These are phyloP conservation scores for Synergus itoensis DNA, from an alignment of 2,888 invertebrate species.

Conservation along the genomic window DNA sequence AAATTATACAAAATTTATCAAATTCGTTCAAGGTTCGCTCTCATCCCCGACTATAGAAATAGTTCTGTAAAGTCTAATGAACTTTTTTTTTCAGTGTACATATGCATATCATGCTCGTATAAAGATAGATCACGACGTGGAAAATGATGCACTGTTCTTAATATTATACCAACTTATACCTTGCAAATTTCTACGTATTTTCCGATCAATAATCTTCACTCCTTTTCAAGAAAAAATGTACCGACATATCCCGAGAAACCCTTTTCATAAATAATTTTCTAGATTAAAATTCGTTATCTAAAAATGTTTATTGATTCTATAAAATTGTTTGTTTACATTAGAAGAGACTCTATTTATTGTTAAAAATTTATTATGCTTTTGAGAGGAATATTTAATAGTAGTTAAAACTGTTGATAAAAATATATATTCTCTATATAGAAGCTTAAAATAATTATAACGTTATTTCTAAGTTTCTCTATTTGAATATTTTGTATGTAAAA, in stretches of 20 bases:
- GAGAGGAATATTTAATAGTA: background rate
- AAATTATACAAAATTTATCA: no score
- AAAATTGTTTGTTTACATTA: background rate
- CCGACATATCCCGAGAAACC: background rate
- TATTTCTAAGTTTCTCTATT: background rate
- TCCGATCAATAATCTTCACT: background rate
- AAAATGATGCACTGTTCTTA: slow-evolving; percentile 25
- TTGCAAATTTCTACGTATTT: background rate
- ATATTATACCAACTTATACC: slow-evolving; percentile 10
- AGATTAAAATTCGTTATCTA: no score
- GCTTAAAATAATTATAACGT: slow-evolving; percentile 3
- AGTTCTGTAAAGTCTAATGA: no score
- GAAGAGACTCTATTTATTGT: slow-evolving; percentile 7
- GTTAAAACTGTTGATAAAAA: slow-evolving; percentile 12
- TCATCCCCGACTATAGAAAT: no score
- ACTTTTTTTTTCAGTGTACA: no score
- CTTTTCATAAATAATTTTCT: background rate
- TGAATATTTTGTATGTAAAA: background rate
- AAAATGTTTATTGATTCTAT: background rate
- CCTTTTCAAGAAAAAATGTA: slow-evolving; percentile 16
- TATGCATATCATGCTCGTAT: slow-evolving; percentile 8
- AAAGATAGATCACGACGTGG: slow-evolving; percentile 1
- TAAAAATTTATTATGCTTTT: background rate
- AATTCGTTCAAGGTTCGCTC: no score
- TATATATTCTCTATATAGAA: slow-evolving; percentile 25